Conservation (phyloP, 1,140 invertebrate species). For the Drosophila malerkotliana region DNA sequence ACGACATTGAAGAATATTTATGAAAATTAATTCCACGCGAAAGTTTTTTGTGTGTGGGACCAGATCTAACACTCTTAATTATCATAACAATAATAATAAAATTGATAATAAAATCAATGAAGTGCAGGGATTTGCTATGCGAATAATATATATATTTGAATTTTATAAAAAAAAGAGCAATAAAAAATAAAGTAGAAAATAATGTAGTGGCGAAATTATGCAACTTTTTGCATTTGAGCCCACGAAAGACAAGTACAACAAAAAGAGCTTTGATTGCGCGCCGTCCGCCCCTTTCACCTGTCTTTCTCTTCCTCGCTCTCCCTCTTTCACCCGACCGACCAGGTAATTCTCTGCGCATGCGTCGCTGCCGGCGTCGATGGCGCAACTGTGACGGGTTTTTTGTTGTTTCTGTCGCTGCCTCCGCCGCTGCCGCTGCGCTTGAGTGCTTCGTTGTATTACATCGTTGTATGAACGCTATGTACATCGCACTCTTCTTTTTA, state of each 20-base stretch:
- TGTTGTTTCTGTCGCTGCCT: constrained; percentile 33
- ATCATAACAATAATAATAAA: constrained; percentile 22
- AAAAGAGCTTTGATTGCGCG: constrained; percentile 12
- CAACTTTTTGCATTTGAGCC: constrained; percentile 40
- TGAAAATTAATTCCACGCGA: constrained; percentile 42
- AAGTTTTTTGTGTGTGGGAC: constrained; percentile 18
- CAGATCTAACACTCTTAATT: constrained; percentile 2
- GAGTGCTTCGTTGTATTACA: constrained; percentile 64
- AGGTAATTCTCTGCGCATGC: constrained; percentile 51
- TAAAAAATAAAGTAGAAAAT: neutral
- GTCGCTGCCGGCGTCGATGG: constrained; percentile 56
- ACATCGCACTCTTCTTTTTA: constrained; percentile 71
- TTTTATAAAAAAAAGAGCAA: neutral
- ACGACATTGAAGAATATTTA: constrained; percentile 39
- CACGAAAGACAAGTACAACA: constrained; percentile 7
- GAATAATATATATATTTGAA: neutral
- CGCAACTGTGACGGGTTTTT: constrained; percentile 69
- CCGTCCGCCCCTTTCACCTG: constrained; percentile 71
- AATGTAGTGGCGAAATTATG: constrained; percentile 34
- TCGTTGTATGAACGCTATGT: constrained; percentile 42
- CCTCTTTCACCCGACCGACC: constrained; percentile 18
- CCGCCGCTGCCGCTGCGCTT: constrained; percentile 27
- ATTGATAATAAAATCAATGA: constrained; percentile 19
- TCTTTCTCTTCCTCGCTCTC: constrained; percentile 33
- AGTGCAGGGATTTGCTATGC: neutral